A percentile compares a stretch with the other conserved stretches of the same genome.
Evolutionary conservation across 1,140 invertebrate genomes (phyloP).

Genomic region (Conopomorpha cramerella): DNA sequence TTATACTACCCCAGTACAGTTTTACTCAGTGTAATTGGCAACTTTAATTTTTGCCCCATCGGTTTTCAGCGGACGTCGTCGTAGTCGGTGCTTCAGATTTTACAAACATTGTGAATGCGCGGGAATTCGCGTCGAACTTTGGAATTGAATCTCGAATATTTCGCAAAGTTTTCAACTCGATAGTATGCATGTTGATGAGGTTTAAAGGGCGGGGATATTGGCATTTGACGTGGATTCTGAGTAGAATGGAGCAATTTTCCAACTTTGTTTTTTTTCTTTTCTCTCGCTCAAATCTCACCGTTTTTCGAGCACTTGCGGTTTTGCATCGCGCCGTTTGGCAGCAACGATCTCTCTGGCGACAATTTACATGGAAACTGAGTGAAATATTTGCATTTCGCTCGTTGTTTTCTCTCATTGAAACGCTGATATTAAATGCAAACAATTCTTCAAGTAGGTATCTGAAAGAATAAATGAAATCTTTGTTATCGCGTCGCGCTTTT

Average conservation of each 20-base stretch:
- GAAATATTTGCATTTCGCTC: slow-evolving; percentile 46
- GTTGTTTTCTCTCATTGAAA: slow-evolving; percentile 47
- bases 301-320: slow-evolving; percentile 17
- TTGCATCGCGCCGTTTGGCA: slow-evolving; percentile 17
- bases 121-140: slow-evolving; percentile 2
- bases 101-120: slow-evolving; percentile 3
- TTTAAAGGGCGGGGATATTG: slow-evolving; percentile 26
- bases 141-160: slow-evolving; percentile 16
- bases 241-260: slow-evolving; percentile 23
- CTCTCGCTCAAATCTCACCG: slow-evolving; percentile 17
- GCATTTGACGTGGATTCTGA: slow-evolving; percentile 20
- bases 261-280: slow-evolving; percentile 32
- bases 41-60: slow-evolving; percentile 28
- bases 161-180: slow-evolving; percentile 15
- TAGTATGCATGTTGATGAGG: slow-evolving; percentile 32
- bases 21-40: slow-evolving; percentile 30
- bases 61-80: slow-evolving; percentile 19
- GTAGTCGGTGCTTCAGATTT: not conserved
- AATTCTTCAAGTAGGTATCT: not conserved
- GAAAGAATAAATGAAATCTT: not conserved
- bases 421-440: slow-evolving; percentile 11
- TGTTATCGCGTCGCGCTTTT: no score
- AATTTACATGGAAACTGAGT: slow-evolving; percentile 47
- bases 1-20: slow-evolving; percentile 46
- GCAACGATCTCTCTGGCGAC: slow-evolving; percentile 14